Percentiles rank a stretch among this genome's conserved stretches.
phyloP scores from a whole-genome alignment of 2,797 vertebrate genomes.

The Harpagifer antarcticus region DNA sequence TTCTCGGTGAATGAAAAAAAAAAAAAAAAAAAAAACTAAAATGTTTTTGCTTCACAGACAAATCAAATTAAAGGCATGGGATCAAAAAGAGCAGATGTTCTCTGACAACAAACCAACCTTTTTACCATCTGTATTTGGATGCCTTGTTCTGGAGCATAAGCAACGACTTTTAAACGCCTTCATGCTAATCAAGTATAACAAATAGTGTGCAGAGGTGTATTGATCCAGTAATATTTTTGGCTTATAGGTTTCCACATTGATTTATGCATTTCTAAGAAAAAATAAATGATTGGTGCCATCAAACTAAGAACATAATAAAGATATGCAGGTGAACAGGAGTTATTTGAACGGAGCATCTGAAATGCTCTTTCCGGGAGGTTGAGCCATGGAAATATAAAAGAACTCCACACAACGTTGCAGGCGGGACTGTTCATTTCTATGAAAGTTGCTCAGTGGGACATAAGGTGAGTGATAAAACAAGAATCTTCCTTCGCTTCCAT shows the following conservation, averaged over 20 bases:
- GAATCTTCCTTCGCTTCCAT: too few species aligned
- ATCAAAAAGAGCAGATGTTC: conserved; percentile 31
- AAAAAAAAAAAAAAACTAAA: too few species aligned
- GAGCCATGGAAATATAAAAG: background rate
- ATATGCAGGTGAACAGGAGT: background rate
- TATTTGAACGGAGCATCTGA: background rate
- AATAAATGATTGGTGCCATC: background rate
- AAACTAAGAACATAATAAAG: background rate
- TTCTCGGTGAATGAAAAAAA: conserved; percentile 22
- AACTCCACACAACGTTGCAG: too few species aligned
- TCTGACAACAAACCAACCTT: background rate
- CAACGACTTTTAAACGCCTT: background rate
- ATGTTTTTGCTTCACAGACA: conserved; percentile 9
- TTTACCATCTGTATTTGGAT: background rate
- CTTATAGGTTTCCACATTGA: background rate
- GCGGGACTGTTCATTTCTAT: too few species aligned
- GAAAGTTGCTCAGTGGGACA: too few species aligned
- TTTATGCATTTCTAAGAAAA: conserved; percentile 2
- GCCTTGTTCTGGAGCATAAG: background rate
- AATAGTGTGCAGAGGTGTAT: background rate
- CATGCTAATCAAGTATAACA: background rate
- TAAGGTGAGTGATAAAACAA: too few species aligned
- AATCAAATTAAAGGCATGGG: background rate
- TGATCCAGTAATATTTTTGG: conserved; percentile 17
- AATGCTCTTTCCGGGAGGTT: background rate